Evolutionary conservation across 2,888 invertebrate species (phyloP), one percentile per base, ranked within the genome.

Genomic region (Phengaris arion): DNA sequence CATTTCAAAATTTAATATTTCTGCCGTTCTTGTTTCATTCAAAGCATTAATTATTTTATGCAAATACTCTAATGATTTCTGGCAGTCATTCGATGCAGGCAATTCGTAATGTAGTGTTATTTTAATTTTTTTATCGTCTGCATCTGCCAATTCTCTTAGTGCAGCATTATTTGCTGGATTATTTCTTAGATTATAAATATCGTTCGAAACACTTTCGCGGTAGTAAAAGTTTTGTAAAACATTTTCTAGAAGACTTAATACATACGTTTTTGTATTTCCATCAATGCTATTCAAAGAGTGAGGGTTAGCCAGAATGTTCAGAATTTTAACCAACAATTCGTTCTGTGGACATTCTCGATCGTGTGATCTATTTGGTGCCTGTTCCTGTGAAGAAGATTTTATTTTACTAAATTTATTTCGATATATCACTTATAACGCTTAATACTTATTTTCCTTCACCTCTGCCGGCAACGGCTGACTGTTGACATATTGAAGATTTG

Each of bases 61-160:
- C 45, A 64, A 45, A 64, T 35, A 35, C 64, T 64, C 45, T 12
- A 64, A 35, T 12, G 64, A 64, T 64, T 64, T 45, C 35, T 64
- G 35, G 12, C 64, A 64, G 13, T 64, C 35, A 12, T 64, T 45
- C 45, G 13, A 64, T 64, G 35, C 64, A 5, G 64, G 64, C 2
- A 64, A 45, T 64, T 64, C 64, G 35, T 64, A 64, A 6, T 64
- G 35, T 64, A 64, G 12, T 64, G 64, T 35, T 64, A 64, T 64
- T 45, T 64, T 64, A 64, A 64, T 45, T 13, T 45, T 64, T 12
- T 64, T 64, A 35, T 45, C 22, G 10, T 64, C 64, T 35, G 64
- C 35, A 22, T 35, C 22, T 64, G 6, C 35, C 35, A 45, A 12
- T 2, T 5, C 35, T 59, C 22, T 9, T 6, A 35, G 64, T 64